phyloP scores from a whole-genome alignment of 2,113 vertebrate genomes.

The Rattus norvegicus region GRCr8 NC_086021.1:185709501-185710000 shows the following conservation, averaged over 20 bases:
- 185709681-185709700: accelerated
- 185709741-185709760: background rate
- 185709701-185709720: background rate
- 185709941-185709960: background rate
- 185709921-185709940: background rate
- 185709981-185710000: background rate
- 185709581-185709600: background rate
- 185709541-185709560: background rate
- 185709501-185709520: background rate
- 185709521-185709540: background rate
- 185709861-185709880: background rate
- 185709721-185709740: background rate
- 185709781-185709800: background rate
- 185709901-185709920: accelerated
- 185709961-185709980: background rate
- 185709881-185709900: accelerated
- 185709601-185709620: background rate
- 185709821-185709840: background rate
- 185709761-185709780: too few relatives aligned
- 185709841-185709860: accelerated
- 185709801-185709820: background rate
- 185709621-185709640: too few relatives aligned
- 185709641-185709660: background rate
- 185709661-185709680: background rate
- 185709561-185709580: background rate